Conservation (phyloP, 2,797 vertebrate genomes). For the Calcarius lapponicus region DNA sequence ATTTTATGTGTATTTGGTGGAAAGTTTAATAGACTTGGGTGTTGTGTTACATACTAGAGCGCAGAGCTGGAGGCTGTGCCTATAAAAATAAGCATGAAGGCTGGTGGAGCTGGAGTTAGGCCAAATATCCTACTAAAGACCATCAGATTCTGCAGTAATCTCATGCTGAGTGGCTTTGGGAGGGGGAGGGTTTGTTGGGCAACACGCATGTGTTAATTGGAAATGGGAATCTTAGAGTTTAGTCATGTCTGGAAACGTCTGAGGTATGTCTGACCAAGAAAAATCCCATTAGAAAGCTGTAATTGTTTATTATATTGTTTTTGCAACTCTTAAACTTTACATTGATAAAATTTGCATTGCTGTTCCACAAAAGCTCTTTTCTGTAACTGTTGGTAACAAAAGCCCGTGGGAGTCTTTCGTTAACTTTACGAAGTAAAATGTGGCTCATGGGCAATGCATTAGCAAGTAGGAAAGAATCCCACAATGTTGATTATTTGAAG, state of each 20-base stretch:
- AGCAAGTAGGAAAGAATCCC: background rate
- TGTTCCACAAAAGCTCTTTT: background rate
- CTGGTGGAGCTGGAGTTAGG: constrained; percentile 31
- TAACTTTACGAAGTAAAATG: background rate
- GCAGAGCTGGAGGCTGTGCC: constrained; percentile 34
- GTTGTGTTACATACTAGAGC: background rate
- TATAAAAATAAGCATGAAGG: constrained; percentile 52
- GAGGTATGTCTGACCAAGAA: constrained; percentile 34
- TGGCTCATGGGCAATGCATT: background rate
- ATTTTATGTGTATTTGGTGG: constrained; percentile 22
- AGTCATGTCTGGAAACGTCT: constrained; percentile 53
- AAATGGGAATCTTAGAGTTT: constrained; percentile 42
- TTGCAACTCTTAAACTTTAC: background rate
- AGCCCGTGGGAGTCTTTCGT: background rate
- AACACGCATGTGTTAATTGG: background rate
- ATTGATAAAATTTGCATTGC: background rate
- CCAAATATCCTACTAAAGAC: constrained; percentile 23
- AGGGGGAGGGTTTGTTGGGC: background rate
- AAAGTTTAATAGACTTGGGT: constrained; percentile 41
- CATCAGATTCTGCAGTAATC: constrained; percentile 37
- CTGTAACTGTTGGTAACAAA: background rate
- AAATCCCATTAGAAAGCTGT: constrained; percentile 19
- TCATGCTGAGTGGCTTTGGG: background rate
- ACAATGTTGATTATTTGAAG: background rate
- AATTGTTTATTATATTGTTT: background rate